Percentiles rank a stretch among this genome's conserved stretches.
Conservation (phyloP, 1,140 invertebrate species). For the Apis laboriosa region DNA sequence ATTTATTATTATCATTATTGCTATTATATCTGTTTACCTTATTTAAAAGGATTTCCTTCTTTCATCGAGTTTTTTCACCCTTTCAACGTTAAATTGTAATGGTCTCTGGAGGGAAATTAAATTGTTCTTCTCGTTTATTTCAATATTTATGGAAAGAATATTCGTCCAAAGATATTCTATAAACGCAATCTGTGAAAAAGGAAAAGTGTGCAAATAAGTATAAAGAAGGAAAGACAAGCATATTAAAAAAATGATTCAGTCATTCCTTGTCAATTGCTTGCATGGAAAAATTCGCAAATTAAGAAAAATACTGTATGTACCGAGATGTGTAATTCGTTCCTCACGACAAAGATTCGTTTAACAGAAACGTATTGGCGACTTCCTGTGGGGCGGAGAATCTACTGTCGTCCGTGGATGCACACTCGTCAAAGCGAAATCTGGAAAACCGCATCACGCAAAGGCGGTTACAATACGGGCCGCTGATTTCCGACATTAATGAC, state of each 20-base stretch:
- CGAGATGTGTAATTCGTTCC: background rate
- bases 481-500: conserved; percentile 77
- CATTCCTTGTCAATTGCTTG: too few relatives aligned
- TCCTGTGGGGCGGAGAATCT: conserved; percentile 50
- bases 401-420: conserved; percentile 21
- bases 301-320: too few relatives aligned
- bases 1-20: too few relatives aligned
- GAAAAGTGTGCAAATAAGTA: background rate
- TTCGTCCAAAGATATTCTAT: too few relatives aligned
- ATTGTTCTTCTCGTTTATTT: too few relatives aligned
- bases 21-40: too few relatives aligned
- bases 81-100: too few relatives aligned
- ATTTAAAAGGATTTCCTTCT: too few relatives aligned
- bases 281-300: background rate
- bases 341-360: conserved; percentile 61
- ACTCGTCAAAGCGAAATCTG: conserved; percentile 64
- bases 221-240: background rate
- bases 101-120: too few relatives aligned
- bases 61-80: too few relatives aligned
- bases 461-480: conserved; percentile 67
- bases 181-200: too few relatives aligned
- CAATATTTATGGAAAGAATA: background rate
- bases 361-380: conserved; percentile 63
- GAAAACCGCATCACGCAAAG: conserved; percentile 71
- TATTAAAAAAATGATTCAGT: too few relatives aligned